Conservation (phyloP, 2,888 invertebrate species). For the Catocala fraxini region DNA sequence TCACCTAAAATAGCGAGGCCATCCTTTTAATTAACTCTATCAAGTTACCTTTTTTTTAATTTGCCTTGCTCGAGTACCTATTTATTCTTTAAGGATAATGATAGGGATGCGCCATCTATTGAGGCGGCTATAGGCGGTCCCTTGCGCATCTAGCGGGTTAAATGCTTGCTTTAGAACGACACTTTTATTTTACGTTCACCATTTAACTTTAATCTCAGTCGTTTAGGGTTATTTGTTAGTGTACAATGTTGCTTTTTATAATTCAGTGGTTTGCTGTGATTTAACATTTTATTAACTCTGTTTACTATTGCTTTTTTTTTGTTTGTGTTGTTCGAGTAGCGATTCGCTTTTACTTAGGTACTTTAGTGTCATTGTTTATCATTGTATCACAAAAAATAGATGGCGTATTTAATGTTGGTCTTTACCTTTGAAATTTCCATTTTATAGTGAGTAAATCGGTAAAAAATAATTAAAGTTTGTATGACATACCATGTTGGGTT, state of each 20-base stretch:
- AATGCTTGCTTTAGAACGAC: conserved; percentile 45
- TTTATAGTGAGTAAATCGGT: no score
- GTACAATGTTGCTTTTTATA: conserved; percentile 8
- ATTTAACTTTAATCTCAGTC: conserved; percentile 39
- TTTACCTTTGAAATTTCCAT: no score
- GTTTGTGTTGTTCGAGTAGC: no score
- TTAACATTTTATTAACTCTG: neutral
- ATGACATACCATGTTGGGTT: no score
- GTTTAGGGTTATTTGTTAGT: conserved; percentile 29
- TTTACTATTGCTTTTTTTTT: no score
- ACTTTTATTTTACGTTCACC: conserved; percentile 42
- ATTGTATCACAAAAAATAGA: no score
- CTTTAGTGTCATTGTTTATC: no score
- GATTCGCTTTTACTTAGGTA: no score
- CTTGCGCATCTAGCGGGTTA: conserved; percentile 54
- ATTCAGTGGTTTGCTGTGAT: neutral
- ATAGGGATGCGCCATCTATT: conserved; percentile 39
- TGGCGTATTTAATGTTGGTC: no score
- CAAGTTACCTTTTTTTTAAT: conserved; percentile 45
- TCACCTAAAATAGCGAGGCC: conserved; percentile 5
- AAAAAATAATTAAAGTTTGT: no score
- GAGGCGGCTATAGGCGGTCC: conserved; percentile 45
- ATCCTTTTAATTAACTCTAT: conserved; percentile 44
- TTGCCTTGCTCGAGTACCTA: conserved; percentile 26
- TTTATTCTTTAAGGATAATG: conserved; percentile 47